These are phyloP conservation scores for Plectropomus leopardus DNA, from an alignment of 2,113 vertebrate genomes.

Conservation along the genomic window DNA sequence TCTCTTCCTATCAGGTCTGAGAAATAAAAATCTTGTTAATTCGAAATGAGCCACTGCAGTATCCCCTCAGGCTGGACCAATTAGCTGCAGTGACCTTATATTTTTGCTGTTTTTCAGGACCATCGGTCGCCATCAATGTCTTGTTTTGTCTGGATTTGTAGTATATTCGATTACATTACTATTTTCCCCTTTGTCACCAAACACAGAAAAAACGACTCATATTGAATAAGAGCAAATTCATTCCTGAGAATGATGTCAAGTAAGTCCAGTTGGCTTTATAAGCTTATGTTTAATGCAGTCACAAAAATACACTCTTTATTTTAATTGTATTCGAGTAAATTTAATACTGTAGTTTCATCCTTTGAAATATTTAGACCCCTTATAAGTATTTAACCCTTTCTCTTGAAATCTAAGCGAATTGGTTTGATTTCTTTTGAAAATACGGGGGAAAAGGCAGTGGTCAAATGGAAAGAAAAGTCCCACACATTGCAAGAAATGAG, in stretches of 20 bases:
- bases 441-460: too few species aligned
- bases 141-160: constrained; percentile 3
- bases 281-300: background rate
- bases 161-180: constrained; percentile 40
- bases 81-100: constrained; percentile 62
- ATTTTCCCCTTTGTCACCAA: background rate
- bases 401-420: too few species aligned
- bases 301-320: too few species aligned
- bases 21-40: constrained; percentile 35
- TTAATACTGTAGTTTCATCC: background rate
- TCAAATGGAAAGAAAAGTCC: too few species aligned
- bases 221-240: background rate
- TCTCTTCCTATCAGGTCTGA: constrained; percentile 27
- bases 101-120: constrained; percentile 27
- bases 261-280: background rate
- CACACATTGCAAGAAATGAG: too few species aligned
- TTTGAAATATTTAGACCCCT: too few species aligned
- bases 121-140: constrained; percentile 32
- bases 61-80: constrained; percentile 51
- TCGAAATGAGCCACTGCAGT: constrained; percentile 18
- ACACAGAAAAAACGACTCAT: background rate
- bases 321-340: background rate
- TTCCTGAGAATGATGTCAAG: background rate
- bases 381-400: too few species aligned
- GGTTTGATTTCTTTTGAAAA: too few species aligned